These are phyloP conservation scores for Urocynchramus pylzowi DNA, from an alignment of 2,113 vertebrate species.

Conservation along the genomic window DNA sequence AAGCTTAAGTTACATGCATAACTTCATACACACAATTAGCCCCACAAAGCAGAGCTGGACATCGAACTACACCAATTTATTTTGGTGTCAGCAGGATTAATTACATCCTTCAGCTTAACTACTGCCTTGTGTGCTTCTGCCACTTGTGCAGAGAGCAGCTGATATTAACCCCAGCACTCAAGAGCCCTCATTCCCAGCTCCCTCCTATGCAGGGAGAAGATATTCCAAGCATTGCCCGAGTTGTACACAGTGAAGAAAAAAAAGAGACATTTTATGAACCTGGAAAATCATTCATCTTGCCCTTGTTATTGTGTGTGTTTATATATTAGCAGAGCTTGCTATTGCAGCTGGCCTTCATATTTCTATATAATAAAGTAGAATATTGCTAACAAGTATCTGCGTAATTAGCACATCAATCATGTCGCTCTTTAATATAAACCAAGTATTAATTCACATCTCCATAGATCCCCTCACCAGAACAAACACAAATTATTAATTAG, in stretches of 20 bases:
- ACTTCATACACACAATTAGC: neutral
- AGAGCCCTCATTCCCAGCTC: neutral
- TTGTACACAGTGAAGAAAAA: neutral
- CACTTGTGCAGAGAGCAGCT: neutral
- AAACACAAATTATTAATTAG: slow-evolving; percentile 28
- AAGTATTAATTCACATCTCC: slow-evolving; percentile 25
- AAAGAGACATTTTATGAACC: neutral
- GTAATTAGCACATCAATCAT: slow-evolving; percentile 51
- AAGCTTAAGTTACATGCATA: neutral
- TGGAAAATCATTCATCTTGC: neutral
- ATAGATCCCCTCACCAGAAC: neutral
- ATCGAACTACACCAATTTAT: neutral
- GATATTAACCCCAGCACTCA: neutral
- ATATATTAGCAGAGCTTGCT: neutral
- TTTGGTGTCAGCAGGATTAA: neutral
- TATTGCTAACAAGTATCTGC: slow-evolving; percentile 9
- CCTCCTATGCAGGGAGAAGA: neutral
- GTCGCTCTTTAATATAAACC: neutral
- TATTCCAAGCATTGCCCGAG: neutral
- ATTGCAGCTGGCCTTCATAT: neutral
- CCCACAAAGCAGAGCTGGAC: neutral
- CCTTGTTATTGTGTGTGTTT: neutral
- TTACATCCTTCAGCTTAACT: neutral
- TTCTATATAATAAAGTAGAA: slow-evolving; percentile 14
- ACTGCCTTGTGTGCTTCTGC: neutral